A percentile compares a stretch with the other conserved stretches of the same genome.
phyloP scores from a whole-genome alignment of 2,797 vertebrate genomes.

The Lepus townsendii region DNA sequence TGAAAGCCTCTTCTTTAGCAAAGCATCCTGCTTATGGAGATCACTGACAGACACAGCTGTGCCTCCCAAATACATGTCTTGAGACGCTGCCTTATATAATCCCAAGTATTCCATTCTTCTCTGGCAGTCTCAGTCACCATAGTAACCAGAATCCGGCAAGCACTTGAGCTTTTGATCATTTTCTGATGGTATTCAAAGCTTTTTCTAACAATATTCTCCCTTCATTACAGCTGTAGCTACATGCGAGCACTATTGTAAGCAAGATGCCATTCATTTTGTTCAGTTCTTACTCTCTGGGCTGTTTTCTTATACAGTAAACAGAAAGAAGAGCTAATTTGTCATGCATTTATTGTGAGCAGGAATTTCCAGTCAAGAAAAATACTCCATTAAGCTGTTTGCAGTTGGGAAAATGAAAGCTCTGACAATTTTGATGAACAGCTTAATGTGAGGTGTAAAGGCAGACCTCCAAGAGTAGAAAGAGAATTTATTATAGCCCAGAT shows the following conservation, averaged over 20 bases:
- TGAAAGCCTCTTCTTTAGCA: constrained; percentile 22
- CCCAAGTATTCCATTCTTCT: constrained; percentile 64
- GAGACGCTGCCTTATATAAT: constrained; percentile 66
- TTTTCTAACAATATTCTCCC: constrained; percentile 73
- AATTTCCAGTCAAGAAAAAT: constrained; percentile 71
- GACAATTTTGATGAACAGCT: constrained; percentile 5
- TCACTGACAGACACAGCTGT: constrained; percentile 58
- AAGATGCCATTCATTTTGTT: constrained; percentile 66
- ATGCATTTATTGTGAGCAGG: constrained; percentile 52
- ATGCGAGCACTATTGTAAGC: constrained; percentile 62
- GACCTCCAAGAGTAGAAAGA: not conserved
- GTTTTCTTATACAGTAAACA: constrained; percentile 59
- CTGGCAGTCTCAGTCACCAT: constrained; percentile 70
- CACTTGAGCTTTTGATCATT: constrained; percentile 75
- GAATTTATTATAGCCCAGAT: constrained; percentile 30
- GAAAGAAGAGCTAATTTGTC: constrained; percentile 65
- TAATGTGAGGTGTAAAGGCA: constrained; percentile 40
- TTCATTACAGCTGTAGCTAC: constrained; percentile 76
- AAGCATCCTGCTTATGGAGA: not conserved
- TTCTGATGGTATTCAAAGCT: constrained; percentile 73
- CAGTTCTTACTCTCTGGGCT: constrained; percentile 60
- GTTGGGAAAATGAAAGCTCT: constrained; percentile 62
- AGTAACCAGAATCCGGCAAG: constrained; percentile 73
- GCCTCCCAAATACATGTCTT: constrained; percentile 56
- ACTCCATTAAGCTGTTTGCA: constrained; percentile 58